Conservation (phyloP, 2,797 vertebrate species). For the Semaprochilodus insignis region DNA sequence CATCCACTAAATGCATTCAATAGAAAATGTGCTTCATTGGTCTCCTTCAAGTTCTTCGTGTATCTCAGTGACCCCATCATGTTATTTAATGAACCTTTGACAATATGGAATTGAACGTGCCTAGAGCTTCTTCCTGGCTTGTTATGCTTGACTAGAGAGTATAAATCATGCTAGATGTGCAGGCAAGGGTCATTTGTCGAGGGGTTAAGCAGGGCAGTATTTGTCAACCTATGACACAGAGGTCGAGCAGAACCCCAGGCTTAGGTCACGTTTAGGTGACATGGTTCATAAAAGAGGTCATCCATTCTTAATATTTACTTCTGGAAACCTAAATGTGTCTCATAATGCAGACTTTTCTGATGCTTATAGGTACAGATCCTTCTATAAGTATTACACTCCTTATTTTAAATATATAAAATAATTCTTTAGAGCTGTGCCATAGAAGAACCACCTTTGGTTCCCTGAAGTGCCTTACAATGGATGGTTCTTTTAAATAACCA, state of each 20-base stretch:
- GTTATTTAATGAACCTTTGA: conserved; percentile 42
- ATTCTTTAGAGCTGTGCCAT: neutral
- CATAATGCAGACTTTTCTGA: neutral
- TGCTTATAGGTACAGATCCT: neutral
- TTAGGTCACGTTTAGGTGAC: conserved; percentile 68
- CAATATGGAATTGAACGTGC: conserved; percentile 57
- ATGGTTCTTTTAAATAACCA: neutral
- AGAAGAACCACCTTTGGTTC: neutral
- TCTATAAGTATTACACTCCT: no score
- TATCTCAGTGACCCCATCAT: neutral
- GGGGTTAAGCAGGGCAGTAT: conserved; percentile 76
- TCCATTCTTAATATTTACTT: conserved; percentile 66
- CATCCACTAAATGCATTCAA: neutral
- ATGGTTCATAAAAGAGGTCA: conserved; percentile 75
- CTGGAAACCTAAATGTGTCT: conserved; percentile 42
- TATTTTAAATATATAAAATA: no score
- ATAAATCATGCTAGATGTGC: conserved; percentile 75
- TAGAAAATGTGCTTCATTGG: neutral
- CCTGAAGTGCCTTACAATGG: neutral
- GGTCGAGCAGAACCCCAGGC: conserved; percentile 75
- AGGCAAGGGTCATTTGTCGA: conserved; percentile 69
- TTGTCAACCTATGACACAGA: conserved; percentile 80
- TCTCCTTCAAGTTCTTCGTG: neutral
- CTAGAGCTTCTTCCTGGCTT: conserved; percentile 63
- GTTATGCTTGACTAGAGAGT: conserved; percentile 69